A percentile compares a stretch with the other conserved stretches of the same genome.
Conservation (phyloP, 2,888 invertebrate species). For the Vanessa cardui region DNA sequence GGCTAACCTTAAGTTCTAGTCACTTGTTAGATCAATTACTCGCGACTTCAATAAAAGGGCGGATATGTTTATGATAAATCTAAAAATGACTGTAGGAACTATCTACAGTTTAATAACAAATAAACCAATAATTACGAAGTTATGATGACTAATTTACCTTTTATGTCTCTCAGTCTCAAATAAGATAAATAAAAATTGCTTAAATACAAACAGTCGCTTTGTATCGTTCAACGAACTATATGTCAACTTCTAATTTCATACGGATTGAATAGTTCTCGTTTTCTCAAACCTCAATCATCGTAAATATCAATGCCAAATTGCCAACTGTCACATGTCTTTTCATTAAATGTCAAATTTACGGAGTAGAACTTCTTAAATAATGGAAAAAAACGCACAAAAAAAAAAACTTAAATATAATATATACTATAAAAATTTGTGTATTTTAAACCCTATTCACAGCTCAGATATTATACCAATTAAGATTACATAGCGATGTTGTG, state of each 20-base stretch:
- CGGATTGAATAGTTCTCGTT: neutral
- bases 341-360: too few species aligned
- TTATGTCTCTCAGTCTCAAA: neutral
- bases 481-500: too few species aligned
- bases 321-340: too few species aligned
- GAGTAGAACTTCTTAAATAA: too few species aligned
- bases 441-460: too few species aligned
- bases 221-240: slow-evolving; percentile 6
- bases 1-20: slow-evolving; percentile 30
- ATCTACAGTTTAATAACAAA: neutral
- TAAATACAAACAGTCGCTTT: slow-evolving; percentile 7
- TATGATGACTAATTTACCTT: neutral
- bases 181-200: neutral
- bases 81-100: neutral
- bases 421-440: too few species aligned
- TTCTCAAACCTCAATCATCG: too few species aligned
- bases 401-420: too few species aligned
- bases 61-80: slow-evolving; percentile 27
- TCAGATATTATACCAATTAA: too few species aligned
- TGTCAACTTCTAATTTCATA: slow-evolving; percentile 4
- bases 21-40: slow-evolving; percentile 39
- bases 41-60: slow-evolving; percentile 32
- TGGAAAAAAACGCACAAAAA: too few species aligned
- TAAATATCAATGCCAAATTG: too few species aligned
- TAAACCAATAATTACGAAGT: neutral